phyloP scores from a whole-genome alignment of 23 tunicate genomes.

The Halocynthia roretzi region DNA sequence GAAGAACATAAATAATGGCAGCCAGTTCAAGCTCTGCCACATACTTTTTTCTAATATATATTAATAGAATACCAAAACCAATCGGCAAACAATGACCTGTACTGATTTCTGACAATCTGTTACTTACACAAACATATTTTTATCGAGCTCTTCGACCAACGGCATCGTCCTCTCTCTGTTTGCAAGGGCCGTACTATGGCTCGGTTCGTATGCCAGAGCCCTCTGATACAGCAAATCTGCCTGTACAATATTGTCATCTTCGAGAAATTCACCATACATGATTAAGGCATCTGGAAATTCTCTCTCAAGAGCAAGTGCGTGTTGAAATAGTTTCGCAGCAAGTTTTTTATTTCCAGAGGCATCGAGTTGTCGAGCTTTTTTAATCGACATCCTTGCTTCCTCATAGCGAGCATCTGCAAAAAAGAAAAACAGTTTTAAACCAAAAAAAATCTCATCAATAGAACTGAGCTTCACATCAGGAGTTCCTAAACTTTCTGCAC shows the following conservation, averaged over 20 bases:
- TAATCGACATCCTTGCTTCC: slow-evolving; percentile 56
- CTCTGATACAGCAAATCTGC: slow-evolving; percentile 87
- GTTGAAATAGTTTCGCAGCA: slow-evolving; percentile 68
- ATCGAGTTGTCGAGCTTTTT: slow-evolving; percentile 65
- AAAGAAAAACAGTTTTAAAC: not conserved
- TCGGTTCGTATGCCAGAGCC: slow-evolving; percentile 70
- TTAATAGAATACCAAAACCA: no score
- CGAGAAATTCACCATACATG: slow-evolving; percentile 84
- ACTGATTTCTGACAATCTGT: no score
- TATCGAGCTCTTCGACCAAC: slow-evolving; percentile 70
- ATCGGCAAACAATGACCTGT: no score
- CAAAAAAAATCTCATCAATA: no score
- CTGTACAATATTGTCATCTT: slow-evolving; percentile 75
- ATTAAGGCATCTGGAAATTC: slow-evolving; percentile 60
- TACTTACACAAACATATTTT: slow-evolving; percentile 20
- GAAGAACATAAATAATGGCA: no score
- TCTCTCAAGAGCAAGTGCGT: slow-evolving; percentile 74
- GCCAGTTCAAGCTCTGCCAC: no score
- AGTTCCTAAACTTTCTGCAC: no score
- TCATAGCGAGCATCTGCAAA: slow-evolving; percentile 26
- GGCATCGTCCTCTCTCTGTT: slow-evolving; percentile 84
- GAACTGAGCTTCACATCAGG: no score
- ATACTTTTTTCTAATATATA: no score
- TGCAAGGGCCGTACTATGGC: slow-evolving; percentile 53
- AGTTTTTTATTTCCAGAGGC: slow-evolving; percentile 64